Evolutionary conservation across 2,888 invertebrate genomes (phyloP).

Genomic region (Panopea generosa): DNA sequence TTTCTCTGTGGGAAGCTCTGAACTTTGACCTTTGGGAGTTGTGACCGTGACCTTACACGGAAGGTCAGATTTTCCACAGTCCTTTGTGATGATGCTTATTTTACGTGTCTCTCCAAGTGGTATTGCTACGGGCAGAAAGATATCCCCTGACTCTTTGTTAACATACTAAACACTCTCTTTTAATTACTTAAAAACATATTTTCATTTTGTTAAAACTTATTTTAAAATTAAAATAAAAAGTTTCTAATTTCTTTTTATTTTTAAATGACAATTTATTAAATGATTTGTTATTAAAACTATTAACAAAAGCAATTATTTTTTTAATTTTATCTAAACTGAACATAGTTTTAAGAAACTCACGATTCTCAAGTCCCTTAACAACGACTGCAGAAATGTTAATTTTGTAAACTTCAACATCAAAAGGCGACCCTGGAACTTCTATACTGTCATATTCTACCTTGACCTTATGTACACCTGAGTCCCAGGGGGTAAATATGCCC

Average conservation of each 20-base stretch:
- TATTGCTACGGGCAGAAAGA: slow-evolving; percentile 48
- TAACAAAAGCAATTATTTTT: too few relatives aligned
- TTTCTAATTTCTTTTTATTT: too few relatives aligned
- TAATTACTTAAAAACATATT: too few relatives aligned
- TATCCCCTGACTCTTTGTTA: too few relatives aligned
- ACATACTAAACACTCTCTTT: too few relatives aligned
- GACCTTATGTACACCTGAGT: slow-evolving; percentile 85
- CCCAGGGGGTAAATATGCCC: slow-evolving; percentile 83
- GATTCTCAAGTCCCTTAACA: slow-evolving; percentile 94
- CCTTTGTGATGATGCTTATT: slow-evolving; percentile 57
- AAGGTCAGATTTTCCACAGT: slow-evolving; percentile 66
- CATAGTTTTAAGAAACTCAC: too few relatives aligned
- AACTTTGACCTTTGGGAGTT: slow-evolving; percentile 84
- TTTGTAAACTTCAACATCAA: slow-evolving; percentile 70
- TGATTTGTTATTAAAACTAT: not conserved
- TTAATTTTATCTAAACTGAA: too few relatives aligned
- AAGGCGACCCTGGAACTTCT: slow-evolving; percentile 83
- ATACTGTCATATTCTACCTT: slow-evolving; percentile 83
- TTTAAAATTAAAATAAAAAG: too few relatives aligned
- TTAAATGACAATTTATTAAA: not conserved
- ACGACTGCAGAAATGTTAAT: slow-evolving; percentile 93
- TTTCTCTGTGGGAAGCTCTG: slow-evolving; percentile 92
- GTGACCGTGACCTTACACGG: slow-evolving; percentile 72
- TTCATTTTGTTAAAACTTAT: too few relatives aligned
- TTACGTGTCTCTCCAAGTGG: slow-evolving; percentile 57